Percentiles rank a stretch among this genome's conserved stretches.
Evolutionary conservation across 2,113 vertebrate species (phyloP).

Genomic region (Rhineura floridana): DNA sequence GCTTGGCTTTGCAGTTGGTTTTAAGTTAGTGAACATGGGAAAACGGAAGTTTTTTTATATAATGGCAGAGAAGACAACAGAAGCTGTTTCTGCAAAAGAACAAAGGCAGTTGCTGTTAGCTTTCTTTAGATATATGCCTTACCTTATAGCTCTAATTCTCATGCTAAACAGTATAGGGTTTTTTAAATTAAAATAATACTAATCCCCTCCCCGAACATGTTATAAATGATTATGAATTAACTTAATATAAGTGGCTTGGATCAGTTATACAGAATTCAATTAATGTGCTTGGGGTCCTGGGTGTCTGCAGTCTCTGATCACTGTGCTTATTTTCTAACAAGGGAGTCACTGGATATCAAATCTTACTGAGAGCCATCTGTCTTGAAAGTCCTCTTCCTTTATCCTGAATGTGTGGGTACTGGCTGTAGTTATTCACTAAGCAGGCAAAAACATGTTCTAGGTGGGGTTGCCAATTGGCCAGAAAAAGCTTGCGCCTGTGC

Average conservation of each 20-base stretch:
- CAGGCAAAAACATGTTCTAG: neutral
- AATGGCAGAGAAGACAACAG: rapidly evolving
- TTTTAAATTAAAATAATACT: neutral
- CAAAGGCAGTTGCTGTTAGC: neutral
- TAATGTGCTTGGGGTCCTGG: too few species aligned
- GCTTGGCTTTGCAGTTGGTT: conserved; percentile 16
- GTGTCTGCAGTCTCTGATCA: too few species aligned
- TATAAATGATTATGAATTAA: neutral
- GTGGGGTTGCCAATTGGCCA: neutral
- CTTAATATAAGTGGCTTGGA: neutral
- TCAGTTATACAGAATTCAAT: neutral
- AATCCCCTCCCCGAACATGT: neutral
- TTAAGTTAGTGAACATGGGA: conserved; percentile 21
- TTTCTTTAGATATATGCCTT: neutral
- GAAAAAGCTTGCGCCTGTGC: neutral
- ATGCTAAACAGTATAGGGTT: neutral
- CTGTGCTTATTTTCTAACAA: neutral
- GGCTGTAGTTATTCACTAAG: neutral
- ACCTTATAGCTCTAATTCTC: neutral
- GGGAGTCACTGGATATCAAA: neutral
- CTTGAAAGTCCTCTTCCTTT: neutral
- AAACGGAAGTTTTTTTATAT: neutral
- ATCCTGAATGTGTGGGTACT: neutral
- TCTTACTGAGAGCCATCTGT: neutral
- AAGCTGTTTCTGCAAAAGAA: neutral